These are phyloP conservation scores for Torymus aiolomorphi DNA, from an alignment of 2,888 invertebrate genomes.

Conservation along the genomic window DNA sequence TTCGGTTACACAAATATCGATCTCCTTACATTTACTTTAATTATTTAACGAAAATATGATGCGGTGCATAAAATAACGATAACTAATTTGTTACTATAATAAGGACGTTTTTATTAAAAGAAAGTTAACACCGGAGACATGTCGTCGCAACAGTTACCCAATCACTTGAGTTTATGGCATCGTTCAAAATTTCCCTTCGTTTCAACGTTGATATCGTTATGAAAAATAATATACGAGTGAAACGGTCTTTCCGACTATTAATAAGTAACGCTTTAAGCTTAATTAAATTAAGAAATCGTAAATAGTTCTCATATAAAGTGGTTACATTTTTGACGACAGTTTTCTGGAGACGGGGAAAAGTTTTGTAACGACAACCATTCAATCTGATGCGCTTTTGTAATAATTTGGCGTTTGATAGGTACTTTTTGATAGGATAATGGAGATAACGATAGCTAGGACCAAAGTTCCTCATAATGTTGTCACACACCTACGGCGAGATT, in stretches of 20 bases:
- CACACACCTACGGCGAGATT: too few relatives aligned
- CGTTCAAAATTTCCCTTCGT: background rate
- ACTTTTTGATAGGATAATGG: background rate
- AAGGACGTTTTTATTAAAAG: slow-evolving; percentile 5
- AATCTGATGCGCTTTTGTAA: slow-evolving; percentile 16
- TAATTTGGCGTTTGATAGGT: slow-evolving; percentile 4
- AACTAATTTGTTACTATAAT: too few relatives aligned
- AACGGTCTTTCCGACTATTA: too few relatives aligned
- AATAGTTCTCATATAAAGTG: background rate
- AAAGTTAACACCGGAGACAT: background rate
- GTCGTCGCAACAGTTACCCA: background rate
- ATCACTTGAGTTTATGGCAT: slow-evolving; percentile 17
- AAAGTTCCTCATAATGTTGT: too few relatives aligned
- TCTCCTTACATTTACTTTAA: too few relatives aligned
- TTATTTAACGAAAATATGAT: too few relatives aligned
- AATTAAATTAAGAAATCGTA: slow-evolving; percentile 38
- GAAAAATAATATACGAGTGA: slow-evolving; percentile 9
- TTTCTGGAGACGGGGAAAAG: slow-evolving; percentile 4
- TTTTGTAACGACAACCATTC: slow-evolving; percentile 7
- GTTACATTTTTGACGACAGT: background rate
- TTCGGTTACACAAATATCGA: too few relatives aligned
- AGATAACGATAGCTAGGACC: too few relatives aligned
- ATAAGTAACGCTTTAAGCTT: too few relatives aligned
- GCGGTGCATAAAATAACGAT: too few relatives aligned
- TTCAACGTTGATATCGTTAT: slow-evolving; percentile 15